Evolutionary conservation across 2,888 invertebrate species (phyloP).

Genomic region (Caradrina clavipalpis): DNA sequence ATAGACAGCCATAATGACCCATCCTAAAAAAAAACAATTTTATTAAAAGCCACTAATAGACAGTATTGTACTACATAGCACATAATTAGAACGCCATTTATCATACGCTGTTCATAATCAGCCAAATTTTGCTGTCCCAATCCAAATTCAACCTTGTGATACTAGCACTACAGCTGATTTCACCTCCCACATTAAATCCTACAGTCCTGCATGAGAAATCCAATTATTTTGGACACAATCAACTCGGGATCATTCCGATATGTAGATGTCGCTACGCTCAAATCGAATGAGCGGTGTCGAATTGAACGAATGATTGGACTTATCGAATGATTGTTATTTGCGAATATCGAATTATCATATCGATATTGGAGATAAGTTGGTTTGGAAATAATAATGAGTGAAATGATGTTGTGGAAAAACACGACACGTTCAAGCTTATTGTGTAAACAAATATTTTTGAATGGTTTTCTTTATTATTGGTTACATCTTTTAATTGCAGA

Average conservation of each 20-base stretch:
- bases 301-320: conserved; percentile 66
- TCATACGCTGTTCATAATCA: conserved; percentile 65
- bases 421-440: background rate
- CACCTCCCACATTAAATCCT: conserved; percentile 5
- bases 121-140: conserved; percentile 15
- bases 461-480: conserved; percentile 1
- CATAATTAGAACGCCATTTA: conserved; percentile 72
- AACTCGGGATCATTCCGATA: conserved; percentile 75
- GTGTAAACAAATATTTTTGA: background rate
- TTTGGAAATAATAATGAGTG: conserved; percentile 41
- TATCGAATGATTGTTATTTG: conserved; percentile 66
- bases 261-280: conserved; percentile 60
- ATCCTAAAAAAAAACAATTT: no score
- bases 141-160: conserved; percentile 22
- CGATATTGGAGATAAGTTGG: conserved; percentile 45
- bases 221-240: conserved; percentile 86
- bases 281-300: conserved; percentile 63
- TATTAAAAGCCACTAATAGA: background rate
- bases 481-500: no score
- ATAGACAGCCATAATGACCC: no score
- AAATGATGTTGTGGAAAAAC: conserved; percentile 23
- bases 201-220: conserved; percentile 71
- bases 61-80: conserved; percentile 37
- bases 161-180: conserved; percentile 5
- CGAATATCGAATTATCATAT: conserved; percentile 58